Percentiles rank a stretch among this genome's conserved stretches.
Conservation (phyloP, 1,140 invertebrate species). For the Drosophila sp. region DNA sequence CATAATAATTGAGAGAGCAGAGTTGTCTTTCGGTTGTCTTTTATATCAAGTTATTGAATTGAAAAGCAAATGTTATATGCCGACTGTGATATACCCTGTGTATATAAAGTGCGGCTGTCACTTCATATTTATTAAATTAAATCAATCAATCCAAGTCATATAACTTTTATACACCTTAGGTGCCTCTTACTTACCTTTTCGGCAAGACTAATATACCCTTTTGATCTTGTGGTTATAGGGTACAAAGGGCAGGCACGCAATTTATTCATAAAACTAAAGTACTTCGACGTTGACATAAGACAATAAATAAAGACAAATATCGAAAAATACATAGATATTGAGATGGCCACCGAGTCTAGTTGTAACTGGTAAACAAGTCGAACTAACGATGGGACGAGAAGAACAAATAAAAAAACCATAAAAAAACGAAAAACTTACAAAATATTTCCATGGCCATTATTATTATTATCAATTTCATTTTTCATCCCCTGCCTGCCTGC, state of each 20-base stretch:
- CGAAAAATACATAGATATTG: constrained; percentile 13
- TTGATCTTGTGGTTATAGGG: not conserved
- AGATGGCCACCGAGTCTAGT: not conserved
- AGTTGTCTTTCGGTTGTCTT: not conserved
- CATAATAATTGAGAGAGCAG: constrained; percentile 47
- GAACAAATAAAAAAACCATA: constrained; percentile 7
- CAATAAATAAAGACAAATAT: constrained; percentile 57
- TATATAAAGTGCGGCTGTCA: too few species aligned
- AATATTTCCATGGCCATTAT: constrained; percentile 7
- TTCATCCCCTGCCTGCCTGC: constrained; percentile 10
- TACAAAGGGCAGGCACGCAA: constrained; percentile 42
- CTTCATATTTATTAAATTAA: too few species aligned
- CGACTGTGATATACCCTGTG: not conserved
- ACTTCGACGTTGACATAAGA: constrained; percentile 54
- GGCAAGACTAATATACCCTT: constrained; percentile 33
- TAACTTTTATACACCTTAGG: not conserved
- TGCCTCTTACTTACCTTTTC: constrained; percentile 19
- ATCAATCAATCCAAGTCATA: too few species aligned
- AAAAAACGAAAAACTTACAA: constrained; percentile 9
- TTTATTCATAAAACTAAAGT: constrained; percentile 61
- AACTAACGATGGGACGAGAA: not conserved
- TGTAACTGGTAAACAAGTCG: constrained; percentile 17
- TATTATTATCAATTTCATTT: constrained; percentile 9
- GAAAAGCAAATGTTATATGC: constrained; percentile 26
- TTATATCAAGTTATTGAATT: constrained; percentile 59